Evolutionary conservation across 2,888 invertebrate genomes (phyloP).

Genomic region (Cerastis leucographa): DNA sequence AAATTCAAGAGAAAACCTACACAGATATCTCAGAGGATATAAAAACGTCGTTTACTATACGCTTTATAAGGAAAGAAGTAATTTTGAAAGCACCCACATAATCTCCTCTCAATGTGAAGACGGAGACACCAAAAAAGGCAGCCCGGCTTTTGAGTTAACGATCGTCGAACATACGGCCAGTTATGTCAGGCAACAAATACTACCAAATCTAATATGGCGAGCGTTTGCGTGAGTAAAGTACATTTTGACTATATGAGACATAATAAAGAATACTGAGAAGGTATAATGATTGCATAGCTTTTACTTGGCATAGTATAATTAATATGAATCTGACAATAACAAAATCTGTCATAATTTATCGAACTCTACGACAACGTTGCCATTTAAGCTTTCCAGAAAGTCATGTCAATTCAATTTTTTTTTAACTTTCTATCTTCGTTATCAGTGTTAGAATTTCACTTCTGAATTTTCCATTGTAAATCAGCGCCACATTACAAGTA

Average conservation of each 20-base stretch:
- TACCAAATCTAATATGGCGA: not conserved
- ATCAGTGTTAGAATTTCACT: not conserved
- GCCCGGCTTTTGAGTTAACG: constrained; percentile 47
- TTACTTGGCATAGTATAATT: not conserved
- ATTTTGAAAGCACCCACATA: constrained; percentile 51
- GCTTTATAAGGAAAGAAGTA: constrained; percentile 48
- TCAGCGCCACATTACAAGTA: not conserved
- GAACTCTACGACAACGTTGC: not conserved
- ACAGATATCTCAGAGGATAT: constrained; percentile 4
- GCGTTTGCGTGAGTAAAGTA: not conserved
- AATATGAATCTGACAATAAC: not conserved
- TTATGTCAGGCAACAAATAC: not conserved
- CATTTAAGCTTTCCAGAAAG: not conserved
- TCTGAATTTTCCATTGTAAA: not conserved
- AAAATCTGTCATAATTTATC: not conserved
- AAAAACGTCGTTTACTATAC: constrained; percentile 35
- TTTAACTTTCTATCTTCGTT: not conserved
- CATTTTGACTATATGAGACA: not conserved
- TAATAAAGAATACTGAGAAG: not conserved
- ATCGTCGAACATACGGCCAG: constrained; percentile 32
- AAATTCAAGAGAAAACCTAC: not conserved
- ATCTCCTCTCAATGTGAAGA: constrained; percentile 52
- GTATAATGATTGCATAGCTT: not conserved
- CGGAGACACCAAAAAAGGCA: constrained; percentile 44
- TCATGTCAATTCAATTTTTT: not conserved